Percentiles rank a stretch among this genome's conserved stretches.
phyloP scores from a whole-genome alignment of 2,888 invertebrate genomes.

The Ligdia adustata region DNA sequence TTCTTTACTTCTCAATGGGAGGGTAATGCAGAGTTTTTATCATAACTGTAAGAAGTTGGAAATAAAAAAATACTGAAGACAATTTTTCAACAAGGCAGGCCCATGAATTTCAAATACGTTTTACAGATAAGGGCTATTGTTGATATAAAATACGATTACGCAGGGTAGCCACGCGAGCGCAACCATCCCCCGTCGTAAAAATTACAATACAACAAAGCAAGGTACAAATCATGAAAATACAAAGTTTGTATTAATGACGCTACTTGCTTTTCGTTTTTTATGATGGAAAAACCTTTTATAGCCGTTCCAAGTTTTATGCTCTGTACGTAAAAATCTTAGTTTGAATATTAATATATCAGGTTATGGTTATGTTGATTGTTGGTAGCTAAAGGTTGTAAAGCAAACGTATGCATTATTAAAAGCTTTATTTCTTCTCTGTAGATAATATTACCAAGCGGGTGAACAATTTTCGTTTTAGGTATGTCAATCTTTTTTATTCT shows the following conservation, averaged over 20 bases:
- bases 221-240: conserved; percentile 74
- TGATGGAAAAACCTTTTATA: conserved; percentile 60
- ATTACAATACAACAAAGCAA: conserved; percentile 76
- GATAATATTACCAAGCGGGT: too few relatives aligned
- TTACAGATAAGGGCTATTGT: conserved; percentile 76
- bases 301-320: conserved; percentile 49
- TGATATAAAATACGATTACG: conserved; percentile 80
- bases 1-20: conserved; percentile 51
- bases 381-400: too few relatives aligned
- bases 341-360: conserved; percentile 46
- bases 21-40: conserved; percentile 52
- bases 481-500: too few relatives aligned
- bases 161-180: conserved; percentile 71
- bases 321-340: conserved; percentile 44
- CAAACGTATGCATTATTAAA: too few relatives aligned
- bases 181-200: conserved; percentile 69
- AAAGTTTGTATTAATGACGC: conserved; percentile 72
- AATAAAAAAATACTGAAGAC: conserved; percentile 69
- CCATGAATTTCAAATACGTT: conserved; percentile 79
- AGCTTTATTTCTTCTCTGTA: too few relatives aligned
- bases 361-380: conserved; percentile 38
- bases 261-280: conserved; percentile 62
- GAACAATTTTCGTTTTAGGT: too few relatives aligned
- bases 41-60: conserved; percentile 60
- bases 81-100: conserved; percentile 71